phyloP scores from a whole-genome alignment of 2,888 invertebrate species.

The Sepioteuthis lessoniana region DNA sequence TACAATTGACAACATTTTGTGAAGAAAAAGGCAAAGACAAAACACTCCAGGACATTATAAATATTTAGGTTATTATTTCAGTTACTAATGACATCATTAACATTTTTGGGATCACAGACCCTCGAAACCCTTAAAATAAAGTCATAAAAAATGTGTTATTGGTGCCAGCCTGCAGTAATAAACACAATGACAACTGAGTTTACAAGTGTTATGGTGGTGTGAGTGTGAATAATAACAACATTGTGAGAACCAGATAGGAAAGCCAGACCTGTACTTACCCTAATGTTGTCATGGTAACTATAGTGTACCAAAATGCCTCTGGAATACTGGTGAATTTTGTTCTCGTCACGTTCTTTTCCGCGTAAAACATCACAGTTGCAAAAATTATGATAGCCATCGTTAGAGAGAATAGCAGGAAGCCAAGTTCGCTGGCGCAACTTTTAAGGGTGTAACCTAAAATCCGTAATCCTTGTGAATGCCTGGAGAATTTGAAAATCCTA shows the following conservation, averaged over 20 bases:
- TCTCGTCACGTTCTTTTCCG: conserved; percentile 97
- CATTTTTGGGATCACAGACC: too few relatives aligned
- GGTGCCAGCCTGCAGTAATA: background rate
- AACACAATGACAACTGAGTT: background rate
- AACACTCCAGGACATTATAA: too few relatives aligned
- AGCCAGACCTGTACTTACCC: conserved; percentile 84
- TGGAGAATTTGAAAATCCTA: conserved; percentile 99
- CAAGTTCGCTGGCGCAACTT: conserved; percentile 98
- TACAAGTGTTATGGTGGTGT: background rate
- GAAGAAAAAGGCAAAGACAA: too few relatives aligned
- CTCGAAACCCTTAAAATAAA: too few relatives aligned
- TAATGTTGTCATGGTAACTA: conserved; percentile 99
- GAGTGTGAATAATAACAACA: background rate
- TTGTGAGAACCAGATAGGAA: background rate
- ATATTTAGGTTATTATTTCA: too few relatives aligned
- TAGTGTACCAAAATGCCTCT: conserved; percentile 99
- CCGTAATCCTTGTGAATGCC: conserved; percentile 98
- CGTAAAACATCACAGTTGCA: conserved; percentile 99
- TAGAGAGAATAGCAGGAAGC: conserved; percentile 98
- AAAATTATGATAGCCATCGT: conserved; percentile 99
- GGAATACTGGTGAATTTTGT: conserved; percentile 99
- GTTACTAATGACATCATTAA: too few relatives aligned
- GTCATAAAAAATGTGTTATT: background rate
- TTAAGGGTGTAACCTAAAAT: conserved; percentile 99
- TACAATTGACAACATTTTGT: background rate